phyloP scores from a whole-genome alignment of 2,113 vertebrate genomes.

The Salvelinus fontinalis region DNA sequence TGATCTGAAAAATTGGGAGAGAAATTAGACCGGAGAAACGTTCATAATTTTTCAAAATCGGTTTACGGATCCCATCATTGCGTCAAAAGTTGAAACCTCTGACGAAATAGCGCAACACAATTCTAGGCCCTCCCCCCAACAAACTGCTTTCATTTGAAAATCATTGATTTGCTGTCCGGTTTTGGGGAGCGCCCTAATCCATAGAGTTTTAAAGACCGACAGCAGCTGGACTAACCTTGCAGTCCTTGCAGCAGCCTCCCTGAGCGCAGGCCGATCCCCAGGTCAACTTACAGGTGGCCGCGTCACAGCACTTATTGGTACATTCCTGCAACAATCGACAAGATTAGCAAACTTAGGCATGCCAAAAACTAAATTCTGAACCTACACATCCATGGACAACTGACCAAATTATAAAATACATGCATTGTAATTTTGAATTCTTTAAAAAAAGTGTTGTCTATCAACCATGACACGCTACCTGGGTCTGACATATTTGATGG shows the following conservation, averaged over 20 bases:
- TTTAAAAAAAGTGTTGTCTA: too few relatives aligned
- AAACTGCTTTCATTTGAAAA: background rate
- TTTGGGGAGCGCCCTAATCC: background rate
- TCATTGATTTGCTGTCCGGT: background rate
- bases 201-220: background rate
- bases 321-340: constrained; percentile 72
- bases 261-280: constrained; percentile 77
- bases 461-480: too few relatives aligned
- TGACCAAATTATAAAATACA: too few relatives aligned
- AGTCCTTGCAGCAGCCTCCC: constrained; percentile 82
- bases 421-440: too few relatives aligned
- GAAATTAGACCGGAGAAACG: too few relatives aligned
- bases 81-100: too few relatives aligned
- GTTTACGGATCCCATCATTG: too few relatives aligned
- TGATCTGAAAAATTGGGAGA: constrained; percentile 64
- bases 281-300: constrained; percentile 80
- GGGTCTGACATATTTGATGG: too few relatives aligned
- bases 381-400: too few relatives aligned
- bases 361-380: too few relatives aligned
- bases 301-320: constrained; percentile 79
- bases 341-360: too few relatives aligned
- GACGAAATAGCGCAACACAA: constrained; percentile 15
- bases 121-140: background rate
- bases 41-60: too few relatives aligned
- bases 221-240: constrained; percentile 73